Conservation (phyloP, 1,140 invertebrate genomes). For the Drosophila simulans region DNA sequence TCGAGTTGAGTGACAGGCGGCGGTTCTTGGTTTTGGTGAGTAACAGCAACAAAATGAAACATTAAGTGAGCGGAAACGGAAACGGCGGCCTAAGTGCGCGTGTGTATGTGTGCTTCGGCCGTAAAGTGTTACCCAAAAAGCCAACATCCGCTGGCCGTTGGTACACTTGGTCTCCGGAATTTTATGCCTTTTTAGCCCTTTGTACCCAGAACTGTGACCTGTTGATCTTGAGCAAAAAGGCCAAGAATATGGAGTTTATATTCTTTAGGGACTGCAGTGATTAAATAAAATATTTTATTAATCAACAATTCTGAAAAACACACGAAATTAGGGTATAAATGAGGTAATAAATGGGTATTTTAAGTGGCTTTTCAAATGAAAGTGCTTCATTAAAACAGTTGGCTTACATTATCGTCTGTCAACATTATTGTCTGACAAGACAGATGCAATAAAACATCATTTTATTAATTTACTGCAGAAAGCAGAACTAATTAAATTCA, state of each 20-base stretch:
- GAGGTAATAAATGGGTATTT: no score
- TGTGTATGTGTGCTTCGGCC: slow-evolving; percentile 27
- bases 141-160: slow-evolving; percentile 14
- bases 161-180: slow-evolving; percentile 12
- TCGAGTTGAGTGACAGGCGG: slow-evolving; percentile 63
- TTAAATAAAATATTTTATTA: no score
- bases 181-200: slow-evolving; percentile 25
- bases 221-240: slow-evolving; percentile 10
- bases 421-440: no score
- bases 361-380: no score
- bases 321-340: no score
- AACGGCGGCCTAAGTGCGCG: slow-evolving; percentile 59
- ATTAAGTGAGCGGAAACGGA: slow-evolving; percentile 78
- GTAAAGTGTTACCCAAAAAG: slow-evolving; percentile 60
- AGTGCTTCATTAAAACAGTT: no score
- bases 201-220: slow-evolving; percentile 14
- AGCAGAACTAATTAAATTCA: no score
- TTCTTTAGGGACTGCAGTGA: no score
- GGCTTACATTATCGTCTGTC: no score
- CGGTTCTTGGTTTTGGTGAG: slow-evolving; percentile 33
- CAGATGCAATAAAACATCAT: no score
- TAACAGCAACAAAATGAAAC: slow-evolving; percentile 71
- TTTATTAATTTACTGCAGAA: no score
- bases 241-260: not conserved
- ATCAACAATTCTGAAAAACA: no score